Evolutionary conservation across 2,797 vertebrate species (phyloP).

Genomic region (Vultur gryphus): DNA sequence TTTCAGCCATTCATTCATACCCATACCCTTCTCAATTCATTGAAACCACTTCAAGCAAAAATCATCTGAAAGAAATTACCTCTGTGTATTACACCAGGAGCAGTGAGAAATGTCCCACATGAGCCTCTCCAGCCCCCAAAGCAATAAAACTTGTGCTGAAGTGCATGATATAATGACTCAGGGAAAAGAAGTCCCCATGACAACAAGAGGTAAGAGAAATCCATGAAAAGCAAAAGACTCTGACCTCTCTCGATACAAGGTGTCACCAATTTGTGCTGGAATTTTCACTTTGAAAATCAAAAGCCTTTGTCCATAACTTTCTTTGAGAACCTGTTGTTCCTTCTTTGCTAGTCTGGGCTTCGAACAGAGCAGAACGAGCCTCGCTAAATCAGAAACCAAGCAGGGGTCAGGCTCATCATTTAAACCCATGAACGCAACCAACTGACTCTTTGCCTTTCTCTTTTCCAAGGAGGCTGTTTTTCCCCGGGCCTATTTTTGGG

Average conservation of each 20-base stretch:
- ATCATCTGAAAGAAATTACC: conserved; percentile 73
- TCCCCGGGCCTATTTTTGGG: neutral
- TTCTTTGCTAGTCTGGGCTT: neutral
- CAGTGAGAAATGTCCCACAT: conserved; percentile 65
- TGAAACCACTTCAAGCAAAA: conserved; percentile 74
- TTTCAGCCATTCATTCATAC: conserved; percentile 13
- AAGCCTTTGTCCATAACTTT: neutral
- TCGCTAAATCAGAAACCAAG: neutral
- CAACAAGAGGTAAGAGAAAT: conserved; percentile 59
- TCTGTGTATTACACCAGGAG: conserved; percentile 25
- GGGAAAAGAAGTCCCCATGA: conserved; percentile 70
- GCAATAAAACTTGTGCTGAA: conserved; percentile 75
- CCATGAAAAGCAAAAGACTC: conserved; percentile 31
- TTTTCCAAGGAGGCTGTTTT: neutral
- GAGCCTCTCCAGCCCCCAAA: conserved; percentile 59
- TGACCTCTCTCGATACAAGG: conserved; percentile 12
- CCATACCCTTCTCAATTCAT: conserved; percentile 51
- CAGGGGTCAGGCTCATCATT: neutral
- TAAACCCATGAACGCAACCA: neutral
- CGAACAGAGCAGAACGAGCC: neutral
- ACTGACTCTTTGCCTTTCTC: neutral
- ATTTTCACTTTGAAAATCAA: conserved; percentile 29
- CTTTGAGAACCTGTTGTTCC: neutral
- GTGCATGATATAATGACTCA: conserved; percentile 63
- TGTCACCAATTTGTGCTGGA: conserved; percentile 36